A percentile compares a stretch with the other conserved stretches of the same genome.
Conservation (phyloP, 2,888 invertebrate genomes). For the Scaptomyza reducta region DNA sequence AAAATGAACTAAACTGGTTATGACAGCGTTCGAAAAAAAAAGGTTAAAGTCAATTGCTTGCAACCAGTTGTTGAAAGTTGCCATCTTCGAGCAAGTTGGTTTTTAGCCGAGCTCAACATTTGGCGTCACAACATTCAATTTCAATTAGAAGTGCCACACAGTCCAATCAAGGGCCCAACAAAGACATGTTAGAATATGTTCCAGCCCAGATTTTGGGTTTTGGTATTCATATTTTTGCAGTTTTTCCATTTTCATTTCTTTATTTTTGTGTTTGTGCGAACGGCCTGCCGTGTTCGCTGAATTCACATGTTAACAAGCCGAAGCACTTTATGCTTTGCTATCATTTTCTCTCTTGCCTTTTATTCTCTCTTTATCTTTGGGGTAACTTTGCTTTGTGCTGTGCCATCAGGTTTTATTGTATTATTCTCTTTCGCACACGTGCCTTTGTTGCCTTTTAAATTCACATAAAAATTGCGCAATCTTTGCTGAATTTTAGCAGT, state of each 20-base stretch:
- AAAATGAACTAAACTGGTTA: slow-evolving; percentile 22
- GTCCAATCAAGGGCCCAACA: slow-evolving; percentile 42
- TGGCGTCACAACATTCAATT: slow-evolving; percentile 49
- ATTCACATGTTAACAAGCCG: slow-evolving; percentile 45
- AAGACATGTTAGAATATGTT: slow-evolving; percentile 31
- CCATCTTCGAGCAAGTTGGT: slow-evolving; percentile 34
- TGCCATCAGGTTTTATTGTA: slow-evolving; percentile 6
- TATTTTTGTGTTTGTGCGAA: slow-evolving; percentile 2
- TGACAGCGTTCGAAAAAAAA: too few relatives aligned
- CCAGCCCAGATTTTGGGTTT: slow-evolving; percentile 20
- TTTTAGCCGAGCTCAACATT: slow-evolving; percentile 5
- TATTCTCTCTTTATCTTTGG: not conserved
- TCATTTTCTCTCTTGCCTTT: not conserved
- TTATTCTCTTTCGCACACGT: not conserved
- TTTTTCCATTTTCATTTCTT: slow-evolving; percentile 17
- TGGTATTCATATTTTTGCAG: slow-evolving; percentile 18
- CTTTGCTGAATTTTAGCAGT: slow-evolving; percentile 38
- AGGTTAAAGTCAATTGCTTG: slow-evolving; percentile 47
- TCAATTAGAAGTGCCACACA: slow-evolving; percentile 39
- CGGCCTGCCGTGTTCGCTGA: slow-evolving; percentile 22
- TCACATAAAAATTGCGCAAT: slow-evolving; percentile 28
- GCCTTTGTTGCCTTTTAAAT: slow-evolving; percentile 26
- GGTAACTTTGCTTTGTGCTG: slow-evolving; percentile 6
- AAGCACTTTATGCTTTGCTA: not conserved
- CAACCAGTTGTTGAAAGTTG: slow-evolving; percentile 37